A percentile compares a stretch with the other conserved stretches of the same genome.
phyloP scores from a whole-genome alignment of 2,113 vertebrate species.

The Crocuta crocuta region DNA sequence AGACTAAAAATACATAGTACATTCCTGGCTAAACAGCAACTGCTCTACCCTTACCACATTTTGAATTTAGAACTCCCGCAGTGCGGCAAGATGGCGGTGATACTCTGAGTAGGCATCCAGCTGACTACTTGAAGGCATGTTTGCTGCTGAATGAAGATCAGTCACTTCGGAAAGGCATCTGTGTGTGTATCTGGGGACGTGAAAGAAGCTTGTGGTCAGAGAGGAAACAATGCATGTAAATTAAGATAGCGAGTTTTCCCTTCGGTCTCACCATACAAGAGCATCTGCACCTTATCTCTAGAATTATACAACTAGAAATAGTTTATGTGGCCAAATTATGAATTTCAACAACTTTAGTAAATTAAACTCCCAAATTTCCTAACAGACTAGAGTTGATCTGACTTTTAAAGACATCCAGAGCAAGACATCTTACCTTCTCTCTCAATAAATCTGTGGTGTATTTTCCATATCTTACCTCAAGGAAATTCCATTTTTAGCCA shows the following conservation, averaged over 20 bases:
- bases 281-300: neutral
- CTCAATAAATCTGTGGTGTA: neutral
- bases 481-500: conserved; percentile 24
- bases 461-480: neutral
- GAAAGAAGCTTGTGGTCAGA: neutral
- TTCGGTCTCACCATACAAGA: neutral
- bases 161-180: neutral
- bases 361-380: neutral
- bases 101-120: neutral
- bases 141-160: neutral
- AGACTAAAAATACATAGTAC: neutral
- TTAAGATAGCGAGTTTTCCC: fast-evolving
- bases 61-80: neutral
- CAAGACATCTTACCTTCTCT: neutral
- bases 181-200: neutral
- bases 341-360: neutral
- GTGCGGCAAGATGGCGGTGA: neutral
- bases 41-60: neutral
- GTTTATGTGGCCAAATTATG: neutral
- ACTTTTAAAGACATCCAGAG: neutral
- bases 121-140: fast-evolving
- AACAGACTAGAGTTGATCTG: neutral
- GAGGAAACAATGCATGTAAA: neutral
- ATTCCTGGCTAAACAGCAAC: neutral
- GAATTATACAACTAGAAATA: neutral